Conservation (phyloP, 2,113 vertebrate genomes). For the Aspidoscelis tigris region DNA sequence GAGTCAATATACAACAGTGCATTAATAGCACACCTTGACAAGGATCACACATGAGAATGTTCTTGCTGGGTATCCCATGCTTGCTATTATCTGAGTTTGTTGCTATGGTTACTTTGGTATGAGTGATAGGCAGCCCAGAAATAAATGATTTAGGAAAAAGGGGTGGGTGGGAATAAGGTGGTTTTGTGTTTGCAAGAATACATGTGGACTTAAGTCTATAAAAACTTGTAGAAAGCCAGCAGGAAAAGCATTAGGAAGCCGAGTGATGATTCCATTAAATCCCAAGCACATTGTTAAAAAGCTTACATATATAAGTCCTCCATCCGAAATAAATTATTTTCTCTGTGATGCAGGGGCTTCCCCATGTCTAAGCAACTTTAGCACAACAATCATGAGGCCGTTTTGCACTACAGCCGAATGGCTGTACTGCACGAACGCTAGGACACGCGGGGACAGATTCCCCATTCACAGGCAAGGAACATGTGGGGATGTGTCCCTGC, state of each 20-base stretch:
- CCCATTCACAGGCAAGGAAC: no score
- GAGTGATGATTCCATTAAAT: neutral
- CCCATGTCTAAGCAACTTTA: conserved; percentile 50
- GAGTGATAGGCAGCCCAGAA: conserved; percentile 59
- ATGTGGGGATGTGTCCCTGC: no score
- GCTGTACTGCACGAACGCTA: no score
- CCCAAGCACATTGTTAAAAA: conserved; percentile 21
- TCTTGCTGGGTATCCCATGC: conserved; percentile 56
- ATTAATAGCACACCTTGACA: conserved; percentile 65
- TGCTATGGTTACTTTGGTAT: conserved; percentile 56
- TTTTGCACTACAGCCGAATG: no score
- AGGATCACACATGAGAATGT: conserved; percentile 62
- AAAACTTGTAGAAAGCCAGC: accelerated
- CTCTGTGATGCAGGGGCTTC: conserved; percentile 1
- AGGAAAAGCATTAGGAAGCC: neutral
- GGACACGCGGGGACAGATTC: no score
- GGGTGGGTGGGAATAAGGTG: conserved; percentile 36
- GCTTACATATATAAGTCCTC: conserved; percentile 27
- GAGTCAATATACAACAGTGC: conserved; percentile 58
- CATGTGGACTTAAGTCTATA: conserved; percentile 15
- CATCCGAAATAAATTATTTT: conserved; percentile 56
- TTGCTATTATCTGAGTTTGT: conserved; percentile 66
- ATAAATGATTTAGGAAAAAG: conserved; percentile 56
- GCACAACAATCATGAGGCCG: conserved; percentile 30
- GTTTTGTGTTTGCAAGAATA: conserved; percentile 36